Base-by-base conservation (phyloP, 2,888 invertebrate genomes). In the Orthosia gracilis region DNA sequence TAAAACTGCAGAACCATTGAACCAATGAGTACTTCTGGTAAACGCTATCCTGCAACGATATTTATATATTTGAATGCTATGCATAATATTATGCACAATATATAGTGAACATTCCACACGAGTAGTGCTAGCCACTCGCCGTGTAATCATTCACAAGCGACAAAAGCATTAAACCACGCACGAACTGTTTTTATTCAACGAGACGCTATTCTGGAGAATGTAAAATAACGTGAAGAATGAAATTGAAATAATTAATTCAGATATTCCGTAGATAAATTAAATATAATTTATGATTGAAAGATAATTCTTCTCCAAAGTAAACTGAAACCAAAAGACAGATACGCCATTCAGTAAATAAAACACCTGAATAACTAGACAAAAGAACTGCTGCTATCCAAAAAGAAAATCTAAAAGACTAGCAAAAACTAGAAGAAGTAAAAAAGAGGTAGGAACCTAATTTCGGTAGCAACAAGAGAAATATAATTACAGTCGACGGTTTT, bases 121-220 rank as follows among this genome's bases (percentile, higher is more conserved):
- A 71, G 68, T 55, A 50, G 15, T 66, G 66, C 76, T 55, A 65
- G 54, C 85, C 74, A 82, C 76, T 73, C 69, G 65, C 72, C 84
- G 65, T 80, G 78, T 87, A 88, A 88, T 88, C 86, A 85, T 79
- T 86, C 83, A 87, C 88, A 74, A 87, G 78, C 89, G 89, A 87
- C 89, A 88, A 88, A 88, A 68, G 83, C 84, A 83, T 84, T 87
- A 85, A 80, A 73, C 80, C 85, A 88, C 88, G 89, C 88, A 87
- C 88, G 88, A 87, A 83, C 85, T 82, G 88, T 83, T 88, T 88
- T 87, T 87, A 88, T 85, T 78, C 76, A 67, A 61, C 31, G 26
- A 45, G 61, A 23, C 81, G 57, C 69, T 88, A 88, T 88, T 88
- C 88, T 87, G 87, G 40, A 40, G 26, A 40, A 57, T 57, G 5